phyloP scores from a whole-genome alignment of 2,888 invertebrate species.

The Aleiodes leptofemur region DNA sequence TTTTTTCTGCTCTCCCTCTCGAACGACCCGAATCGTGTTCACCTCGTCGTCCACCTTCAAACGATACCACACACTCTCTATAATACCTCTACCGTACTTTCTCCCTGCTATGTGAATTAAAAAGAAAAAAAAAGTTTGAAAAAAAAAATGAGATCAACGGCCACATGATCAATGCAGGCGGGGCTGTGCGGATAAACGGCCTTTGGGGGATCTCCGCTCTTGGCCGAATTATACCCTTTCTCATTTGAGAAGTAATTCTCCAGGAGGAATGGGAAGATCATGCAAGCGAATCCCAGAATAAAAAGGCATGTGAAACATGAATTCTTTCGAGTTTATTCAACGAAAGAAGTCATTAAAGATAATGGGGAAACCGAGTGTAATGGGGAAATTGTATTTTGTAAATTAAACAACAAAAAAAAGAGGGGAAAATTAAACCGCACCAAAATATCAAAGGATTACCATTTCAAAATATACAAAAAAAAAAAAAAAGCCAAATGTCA shows the following conservation, averaged over 20 bases:
- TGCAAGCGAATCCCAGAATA: conserved; percentile 27
- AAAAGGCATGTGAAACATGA: conserved; percentile 12
- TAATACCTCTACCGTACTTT: conserved; percentile 51
- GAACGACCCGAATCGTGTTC: conserved; percentile 58
- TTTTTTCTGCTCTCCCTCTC: conserved; percentile 49
- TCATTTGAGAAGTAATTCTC: conserved; percentile 6
- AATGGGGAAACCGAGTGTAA: too few relatives aligned
- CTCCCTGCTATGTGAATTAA: conserved; percentile 50
- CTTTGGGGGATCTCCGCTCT: conserved; percentile 32
- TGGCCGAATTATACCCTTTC: conserved; percentile 42
- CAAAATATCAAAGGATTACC: neutral
- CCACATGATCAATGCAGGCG: conserved; percentile 47
- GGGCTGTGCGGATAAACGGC: conserved; percentile 38
- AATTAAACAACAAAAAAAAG: neutral
- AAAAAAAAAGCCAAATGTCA: conserved; percentile 1
- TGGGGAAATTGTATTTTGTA: neutral
- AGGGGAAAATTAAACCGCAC: neutral
- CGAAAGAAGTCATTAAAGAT: too few relatives aligned
- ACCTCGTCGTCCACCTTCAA: conserved; percentile 55
- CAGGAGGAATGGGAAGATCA: conserved; percentile 19
- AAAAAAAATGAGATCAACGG: conserved; percentile 52
- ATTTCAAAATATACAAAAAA: neutral
- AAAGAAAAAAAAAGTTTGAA: conserved; percentile 6
- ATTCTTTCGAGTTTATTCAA: neutral
- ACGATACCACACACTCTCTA: conserved; percentile 46